These are phyloP conservation scores for Macrotis lagotis DNA, from an alignment of 2,113 vertebrate genomes.

Conservation along the genomic window DNA sequence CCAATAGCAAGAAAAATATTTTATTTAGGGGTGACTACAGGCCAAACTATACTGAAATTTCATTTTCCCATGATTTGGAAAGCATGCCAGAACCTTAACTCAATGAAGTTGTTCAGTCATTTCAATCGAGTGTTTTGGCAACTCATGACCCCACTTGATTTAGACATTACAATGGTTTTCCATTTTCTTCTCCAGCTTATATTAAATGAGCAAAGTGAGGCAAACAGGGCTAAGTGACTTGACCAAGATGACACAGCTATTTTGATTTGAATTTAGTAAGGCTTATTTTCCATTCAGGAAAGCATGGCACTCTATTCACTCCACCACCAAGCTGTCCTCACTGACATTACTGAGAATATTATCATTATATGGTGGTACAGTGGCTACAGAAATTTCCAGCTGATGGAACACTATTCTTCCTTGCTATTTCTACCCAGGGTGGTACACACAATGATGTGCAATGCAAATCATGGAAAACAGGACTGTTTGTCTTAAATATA, in stretches of 20 bases:
- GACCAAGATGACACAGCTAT: no score
- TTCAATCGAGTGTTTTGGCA: background rate
- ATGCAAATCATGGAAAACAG: background rate
- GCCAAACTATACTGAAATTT: background rate
- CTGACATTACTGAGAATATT: background rate
- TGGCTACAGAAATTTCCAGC: background rate
- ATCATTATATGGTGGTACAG: background rate
- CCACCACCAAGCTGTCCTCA: background rate
- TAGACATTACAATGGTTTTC: background rate
- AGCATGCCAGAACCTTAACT: background rate
- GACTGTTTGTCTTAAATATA: background rate
- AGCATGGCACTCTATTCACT: no score
- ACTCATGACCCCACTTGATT: background rate
- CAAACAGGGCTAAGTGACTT: no score
- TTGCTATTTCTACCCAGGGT: background rate
- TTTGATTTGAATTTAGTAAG: no score
- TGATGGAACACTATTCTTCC: background rate
- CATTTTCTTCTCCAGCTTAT: background rate
- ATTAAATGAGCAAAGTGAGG: no score
- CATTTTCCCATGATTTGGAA: background rate
- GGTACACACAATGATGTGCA: background rate
- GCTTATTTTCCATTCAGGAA: no score
- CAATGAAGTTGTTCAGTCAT: background rate
- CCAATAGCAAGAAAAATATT: background rate
- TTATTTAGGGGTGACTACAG: background rate